Conservation (phyloP, 2,888 invertebrate species). For the Philopedon plagiatum region DNA sequence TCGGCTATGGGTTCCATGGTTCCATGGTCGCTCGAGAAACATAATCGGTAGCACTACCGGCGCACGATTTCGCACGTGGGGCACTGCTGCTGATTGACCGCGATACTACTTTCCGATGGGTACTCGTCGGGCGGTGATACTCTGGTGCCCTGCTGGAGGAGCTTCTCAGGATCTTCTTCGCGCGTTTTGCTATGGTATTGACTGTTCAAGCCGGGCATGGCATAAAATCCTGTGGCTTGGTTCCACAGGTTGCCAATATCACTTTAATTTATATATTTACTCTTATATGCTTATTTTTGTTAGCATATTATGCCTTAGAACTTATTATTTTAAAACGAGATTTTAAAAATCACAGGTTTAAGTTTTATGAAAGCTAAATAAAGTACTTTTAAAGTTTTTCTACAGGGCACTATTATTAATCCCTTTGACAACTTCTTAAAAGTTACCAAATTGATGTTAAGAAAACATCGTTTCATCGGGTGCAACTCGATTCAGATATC, state of each 20-base stretch:
- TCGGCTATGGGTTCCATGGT: slow-evolving; percentile 79
- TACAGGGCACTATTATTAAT: too few relatives aligned
- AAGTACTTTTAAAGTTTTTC: too few relatives aligned
- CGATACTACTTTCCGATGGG: slow-evolving; percentile 29
- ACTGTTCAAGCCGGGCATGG: slow-evolving; percentile 2
- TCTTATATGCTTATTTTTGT: too few relatives aligned
- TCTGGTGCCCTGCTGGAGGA: slow-evolving; percentile 1
- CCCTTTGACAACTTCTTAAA: too few relatives aligned
- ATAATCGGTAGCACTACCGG: slow-evolving; percentile 50
- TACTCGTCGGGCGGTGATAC: slow-evolving; percentile 22
- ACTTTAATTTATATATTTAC: neutral
- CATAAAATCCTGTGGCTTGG: neutral
- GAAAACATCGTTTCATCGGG: too few relatives aligned
- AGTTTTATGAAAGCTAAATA: neutral
- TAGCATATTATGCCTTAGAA: neutral
- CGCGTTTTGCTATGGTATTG: slow-evolving; percentile 5
- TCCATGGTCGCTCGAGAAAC: slow-evolving; percentile 60
- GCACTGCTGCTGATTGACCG: slow-evolving; percentile 63
- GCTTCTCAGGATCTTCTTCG: neutral
- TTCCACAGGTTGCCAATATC: neutral
- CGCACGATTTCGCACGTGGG: slow-evolving; percentile 46
- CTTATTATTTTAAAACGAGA: neutral
- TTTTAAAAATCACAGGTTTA: slow-evolving; percentile 9
- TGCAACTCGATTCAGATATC: too few relatives aligned
- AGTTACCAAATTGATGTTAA: too few relatives aligned